A percentile compares a stretch with the other conserved stretches of the same genome.
Conservation (phyloP, 2,888 invertebrate species). For the Diaperis boleti region DNA sequence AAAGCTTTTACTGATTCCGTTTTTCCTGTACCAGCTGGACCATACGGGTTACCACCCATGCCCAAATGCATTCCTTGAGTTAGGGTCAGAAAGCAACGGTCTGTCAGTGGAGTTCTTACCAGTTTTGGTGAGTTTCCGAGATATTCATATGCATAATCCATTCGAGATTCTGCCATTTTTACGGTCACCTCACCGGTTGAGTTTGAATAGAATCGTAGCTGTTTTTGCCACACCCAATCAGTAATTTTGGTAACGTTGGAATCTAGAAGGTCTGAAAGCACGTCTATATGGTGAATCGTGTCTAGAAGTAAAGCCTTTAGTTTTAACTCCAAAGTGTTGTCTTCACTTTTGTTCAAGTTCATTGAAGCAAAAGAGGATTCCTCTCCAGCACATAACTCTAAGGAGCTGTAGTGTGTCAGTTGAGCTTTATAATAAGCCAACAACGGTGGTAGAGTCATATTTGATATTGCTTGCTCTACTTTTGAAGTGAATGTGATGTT, state of each 20-base stretch:
- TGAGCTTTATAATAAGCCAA: slow-evolving; percentile 68
- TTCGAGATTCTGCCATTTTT: slow-evolving; percentile 93
- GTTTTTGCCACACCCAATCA: slow-evolving; percentile 97
- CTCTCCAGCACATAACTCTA: slow-evolving; percentile 60
- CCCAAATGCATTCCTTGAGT: slow-evolving; percentile 97
- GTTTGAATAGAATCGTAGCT: slow-evolving; percentile 84
- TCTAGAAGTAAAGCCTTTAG: slow-evolving; percentile 93
- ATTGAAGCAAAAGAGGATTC: slow-evolving; percentile 42
- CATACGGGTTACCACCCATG: slow-evolving; percentile 98
- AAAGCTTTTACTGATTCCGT: slow-evolving; percentile 98
- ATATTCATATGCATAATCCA: slow-evolving; percentile 97
- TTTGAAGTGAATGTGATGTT: slow-evolving; percentile 87
- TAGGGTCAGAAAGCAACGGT: slow-evolving; percentile 96
- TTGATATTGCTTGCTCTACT: slow-evolving; percentile 83
- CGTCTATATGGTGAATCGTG: slow-evolving; percentile 89
- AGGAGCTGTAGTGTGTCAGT: slow-evolving; percentile 67
- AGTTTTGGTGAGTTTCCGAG: slow-evolving; percentile 96
- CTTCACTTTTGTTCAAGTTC: slow-evolving; percentile 41
- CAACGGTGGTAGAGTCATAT: slow-evolving; percentile 72
- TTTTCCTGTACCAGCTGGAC: slow-evolving; percentile 99
- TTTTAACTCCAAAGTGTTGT: slow-evolving; percentile 74
- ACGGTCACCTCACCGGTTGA: slow-evolving; percentile 75
- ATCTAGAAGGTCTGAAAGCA: slow-evolving; percentile 82
- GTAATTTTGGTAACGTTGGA: slow-evolving; percentile 74
- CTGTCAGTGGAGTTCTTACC: slow-evolving; percentile 95